These are phyloP conservation scores for Anolis carolinensis DNA, from an alignment of 2,113 vertebrate genomes.

Conservation along the genomic window DNA sequence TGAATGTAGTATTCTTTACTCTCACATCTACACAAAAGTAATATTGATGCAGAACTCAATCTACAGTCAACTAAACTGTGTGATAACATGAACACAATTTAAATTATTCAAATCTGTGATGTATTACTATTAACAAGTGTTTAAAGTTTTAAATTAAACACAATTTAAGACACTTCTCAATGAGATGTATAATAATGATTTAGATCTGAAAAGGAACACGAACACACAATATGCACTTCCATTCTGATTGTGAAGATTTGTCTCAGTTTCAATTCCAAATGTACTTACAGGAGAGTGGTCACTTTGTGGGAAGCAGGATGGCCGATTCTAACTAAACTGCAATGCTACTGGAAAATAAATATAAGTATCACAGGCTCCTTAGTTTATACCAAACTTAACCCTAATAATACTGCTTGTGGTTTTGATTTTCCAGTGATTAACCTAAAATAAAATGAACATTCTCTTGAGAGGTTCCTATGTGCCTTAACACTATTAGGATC, in stretches of 20 bases:
- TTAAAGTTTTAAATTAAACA: background rate
- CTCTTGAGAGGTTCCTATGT: no score
- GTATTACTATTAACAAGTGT: background rate
- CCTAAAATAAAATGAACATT: background rate
- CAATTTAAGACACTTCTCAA: background rate
- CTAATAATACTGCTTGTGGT: background rate
- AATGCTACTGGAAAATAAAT: background rate
- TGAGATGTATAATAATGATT: background rate
- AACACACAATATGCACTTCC: background rate
- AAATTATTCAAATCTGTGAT: background rate
- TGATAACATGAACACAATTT: background rate
- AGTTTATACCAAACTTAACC: background rate
- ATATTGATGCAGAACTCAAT: background rate
- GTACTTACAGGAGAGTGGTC: background rate
- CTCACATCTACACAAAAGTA: background rate
- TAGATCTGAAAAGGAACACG: background rate
- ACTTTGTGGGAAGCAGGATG: background rate
- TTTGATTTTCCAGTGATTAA: background rate
- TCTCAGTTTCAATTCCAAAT: background rate
- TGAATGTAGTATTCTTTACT: background rate
- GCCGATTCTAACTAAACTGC: background rate
- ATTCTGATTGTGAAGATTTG: background rate
- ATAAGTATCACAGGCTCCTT: background rate
- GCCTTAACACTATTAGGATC: no score
- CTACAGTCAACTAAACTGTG: no score